Evolutionary conservation across 2,888 invertebrate species (phyloP).

Genomic region (Melipona beecheii): DNA sequence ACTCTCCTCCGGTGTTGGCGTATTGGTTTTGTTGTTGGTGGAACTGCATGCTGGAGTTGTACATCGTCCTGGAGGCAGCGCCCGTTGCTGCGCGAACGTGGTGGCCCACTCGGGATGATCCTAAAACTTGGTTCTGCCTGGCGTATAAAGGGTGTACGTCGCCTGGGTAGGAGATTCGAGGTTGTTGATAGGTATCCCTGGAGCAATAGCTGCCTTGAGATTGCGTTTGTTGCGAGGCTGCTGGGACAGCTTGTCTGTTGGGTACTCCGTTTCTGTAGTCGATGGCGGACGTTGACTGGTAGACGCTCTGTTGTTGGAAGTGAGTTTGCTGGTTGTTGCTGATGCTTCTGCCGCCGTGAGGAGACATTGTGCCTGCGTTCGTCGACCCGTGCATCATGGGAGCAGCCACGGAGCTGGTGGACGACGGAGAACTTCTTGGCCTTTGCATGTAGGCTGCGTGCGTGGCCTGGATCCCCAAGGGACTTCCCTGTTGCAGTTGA

Average conservation of each 20-base stretch:
- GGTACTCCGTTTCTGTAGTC: constrained; percentile 81
- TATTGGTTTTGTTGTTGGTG: constrained; percentile 85
- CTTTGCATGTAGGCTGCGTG: constrained; percentile 86
- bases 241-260: constrained; percentile 74
- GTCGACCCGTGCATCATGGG: constrained; percentile 85
- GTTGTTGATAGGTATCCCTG: constrained; percentile 79
- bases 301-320: constrained; percentile 79
- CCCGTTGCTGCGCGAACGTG: constrained; percentile 74
- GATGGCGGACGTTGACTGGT: constrained; percentile 74
- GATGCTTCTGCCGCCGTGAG: constrained; percentile 75
- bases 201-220: constrained; percentile 78
- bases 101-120: constrained; percentile 73
- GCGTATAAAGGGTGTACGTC: constrained; percentile 80
- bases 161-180: constrained; percentile 75
- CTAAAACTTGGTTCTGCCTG: constrained; percentile 74
- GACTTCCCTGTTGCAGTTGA: constrained; percentile 86
- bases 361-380: constrained; percentile 78
- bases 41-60: constrained; percentile 84
- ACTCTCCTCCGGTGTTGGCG: constrained; percentile 78
- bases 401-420: constrained; percentile 85
- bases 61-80: constrained; percentile 75
- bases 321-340: constrained; percentile 75
- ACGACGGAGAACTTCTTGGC: constrained; percentile 89
- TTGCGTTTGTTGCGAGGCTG: constrained; percentile 73
- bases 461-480: constrained; percentile 85